Evolutionary conservation across 30 jellyfish, hydroid and myxozoan species (phyloP).

Genomic region (Sanderia malayensis): DNA sequence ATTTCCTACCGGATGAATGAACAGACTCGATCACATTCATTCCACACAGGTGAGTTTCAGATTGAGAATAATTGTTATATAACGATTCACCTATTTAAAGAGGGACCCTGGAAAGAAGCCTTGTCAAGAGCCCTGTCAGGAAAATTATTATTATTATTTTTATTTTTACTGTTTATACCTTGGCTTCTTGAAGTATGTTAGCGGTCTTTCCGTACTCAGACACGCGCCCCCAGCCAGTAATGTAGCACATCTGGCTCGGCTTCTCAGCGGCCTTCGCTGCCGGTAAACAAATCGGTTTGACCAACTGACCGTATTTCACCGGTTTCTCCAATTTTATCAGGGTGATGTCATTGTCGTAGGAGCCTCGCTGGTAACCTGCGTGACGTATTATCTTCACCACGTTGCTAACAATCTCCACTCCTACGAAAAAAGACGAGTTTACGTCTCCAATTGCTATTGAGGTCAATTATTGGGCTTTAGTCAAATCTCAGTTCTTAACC

Average conservation of each 20-base stretch:
- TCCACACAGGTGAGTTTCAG: no score
- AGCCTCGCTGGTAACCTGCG: background rate
- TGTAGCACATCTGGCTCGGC: background rate
- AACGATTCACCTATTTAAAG: no score
- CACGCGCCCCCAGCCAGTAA: constrained; percentile 14
- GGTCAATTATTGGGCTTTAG: no score
- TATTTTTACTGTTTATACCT: constrained; percentile 6
- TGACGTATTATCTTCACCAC: background rate
- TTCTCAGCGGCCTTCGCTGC: background rate
- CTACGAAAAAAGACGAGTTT: background rate
- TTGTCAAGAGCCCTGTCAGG: no score
- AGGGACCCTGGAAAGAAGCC: no score
- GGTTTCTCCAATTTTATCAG: background rate
- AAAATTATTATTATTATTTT: no score
- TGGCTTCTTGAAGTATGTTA: constrained; percentile 3
- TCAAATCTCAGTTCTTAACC: no score
- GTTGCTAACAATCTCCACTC: background rate
- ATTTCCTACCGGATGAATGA: no score
- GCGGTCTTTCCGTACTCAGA: background rate
- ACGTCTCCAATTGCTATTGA: no score
- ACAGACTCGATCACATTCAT: no score
- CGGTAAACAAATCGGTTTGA: constrained; percentile 9
- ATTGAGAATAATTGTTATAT: no score
- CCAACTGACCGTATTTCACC: background rate
- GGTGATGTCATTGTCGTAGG: constrained; percentile 2